Evolutionary conservation across 2,888 invertebrate species (phyloP).

Genomic region (Drosophila dives): DNA sequence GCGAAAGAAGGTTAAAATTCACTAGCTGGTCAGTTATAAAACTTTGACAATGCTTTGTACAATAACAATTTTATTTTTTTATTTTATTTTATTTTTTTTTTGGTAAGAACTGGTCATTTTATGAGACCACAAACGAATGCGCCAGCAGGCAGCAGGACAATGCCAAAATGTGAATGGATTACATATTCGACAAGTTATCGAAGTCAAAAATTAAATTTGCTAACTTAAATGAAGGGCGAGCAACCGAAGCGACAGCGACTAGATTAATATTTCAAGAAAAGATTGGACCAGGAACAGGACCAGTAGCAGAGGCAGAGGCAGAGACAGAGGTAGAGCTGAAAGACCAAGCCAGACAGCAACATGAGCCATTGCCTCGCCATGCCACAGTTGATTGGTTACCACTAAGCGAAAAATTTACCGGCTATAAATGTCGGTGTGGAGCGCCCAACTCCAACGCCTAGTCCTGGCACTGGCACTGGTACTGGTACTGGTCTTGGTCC

Average conservation of each 20-base stretch:
- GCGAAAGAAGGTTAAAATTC: conserved; percentile 57
- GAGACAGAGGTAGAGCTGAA: background rate
- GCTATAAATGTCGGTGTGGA: conserved; percentile 56
- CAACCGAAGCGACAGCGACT: conserved; percentile 9
- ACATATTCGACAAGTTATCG: conserved; percentile 54
- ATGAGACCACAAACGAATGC: conserved; percentile 38
- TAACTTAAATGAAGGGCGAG: conserved; percentile 2
- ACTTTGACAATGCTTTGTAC: conserved; percentile 52
- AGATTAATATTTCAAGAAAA: conserved; percentile 28
- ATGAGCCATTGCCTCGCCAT: conserved; percentile 34
- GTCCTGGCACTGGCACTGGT: background rate
- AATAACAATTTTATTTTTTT: background rate
- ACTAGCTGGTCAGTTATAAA: conserved; percentile 53
- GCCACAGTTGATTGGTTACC: conserved; percentile 79
- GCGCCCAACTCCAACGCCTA: background rate
- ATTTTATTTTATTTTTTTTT: background rate
- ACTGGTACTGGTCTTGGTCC: background rate
- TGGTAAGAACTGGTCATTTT: conserved; percentile 30
- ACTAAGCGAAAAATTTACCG: conserved; percentile 65
- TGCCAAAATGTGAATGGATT: background rate
- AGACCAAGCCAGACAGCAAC: conserved; percentile 13
- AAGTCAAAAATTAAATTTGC: conserved; percentile 59
- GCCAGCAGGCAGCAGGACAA: background rate
- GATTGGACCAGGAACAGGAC: background rate
- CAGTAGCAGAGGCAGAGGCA: background rate